phyloP scores from a whole-genome alignment of 2,797 vertebrate genomes.

The Cynodonichthys magdalenae region DNA sequence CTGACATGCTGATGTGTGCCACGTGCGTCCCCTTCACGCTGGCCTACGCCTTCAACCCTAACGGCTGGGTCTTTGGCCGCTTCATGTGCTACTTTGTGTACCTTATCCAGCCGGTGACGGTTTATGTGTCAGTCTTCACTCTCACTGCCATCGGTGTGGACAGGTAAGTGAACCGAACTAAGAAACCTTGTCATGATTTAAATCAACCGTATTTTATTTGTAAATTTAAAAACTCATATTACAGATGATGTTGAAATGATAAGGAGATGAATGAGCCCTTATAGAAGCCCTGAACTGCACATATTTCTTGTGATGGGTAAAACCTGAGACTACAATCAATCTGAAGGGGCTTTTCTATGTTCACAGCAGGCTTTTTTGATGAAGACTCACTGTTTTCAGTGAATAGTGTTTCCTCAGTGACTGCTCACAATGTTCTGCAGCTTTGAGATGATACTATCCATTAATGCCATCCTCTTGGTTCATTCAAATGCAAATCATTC shows the following conservation, averaged over 20 bases:
- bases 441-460: background rate
- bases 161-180: constrained; percentile 77
- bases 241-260: background rate
- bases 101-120: constrained; percentile 90
- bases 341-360: background rate
- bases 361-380: background rate
- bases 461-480: background rate
- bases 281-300: background rate
- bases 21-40: constrained; percentile 90
- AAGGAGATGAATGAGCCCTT: background rate
- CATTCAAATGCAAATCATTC: constrained; percentile 8
- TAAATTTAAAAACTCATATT: background rate
- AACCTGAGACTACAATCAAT: background rate
- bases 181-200: background rate
- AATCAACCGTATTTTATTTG: background rate
- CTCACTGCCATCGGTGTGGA: constrained; percentile 90
- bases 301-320: background rate
- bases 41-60: constrained; percentile 89
- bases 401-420: background rate
- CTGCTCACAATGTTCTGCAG: background rate
- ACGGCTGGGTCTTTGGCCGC: constrained; percentile 88
- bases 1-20: constrained; percentile 91
- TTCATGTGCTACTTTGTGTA: constrained; percentile 91
- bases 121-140: constrained; percentile 92
- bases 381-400: background rate